phyloP scores from a whole-genome alignment of 2,113 vertebrate genomes.

The Pedionomus torquatus region DNA sequence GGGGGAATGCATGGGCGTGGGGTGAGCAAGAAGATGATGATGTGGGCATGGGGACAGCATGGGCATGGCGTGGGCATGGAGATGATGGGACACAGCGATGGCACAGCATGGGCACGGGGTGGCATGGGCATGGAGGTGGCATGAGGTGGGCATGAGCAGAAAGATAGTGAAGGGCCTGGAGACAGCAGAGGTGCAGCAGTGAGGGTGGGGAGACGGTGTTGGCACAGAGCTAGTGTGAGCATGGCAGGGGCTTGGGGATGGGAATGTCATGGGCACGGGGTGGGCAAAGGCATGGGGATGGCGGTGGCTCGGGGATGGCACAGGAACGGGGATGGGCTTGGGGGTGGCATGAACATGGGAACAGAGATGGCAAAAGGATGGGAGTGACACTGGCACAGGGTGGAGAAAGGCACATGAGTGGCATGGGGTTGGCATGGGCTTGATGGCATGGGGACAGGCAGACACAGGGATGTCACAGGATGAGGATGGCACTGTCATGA shows the following conservation, averaged over 20 bases:
- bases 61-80: background rate
- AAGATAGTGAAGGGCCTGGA: background rate
- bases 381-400: background rate
- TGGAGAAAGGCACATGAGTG: too few species aligned
- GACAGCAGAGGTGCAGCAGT: background rate
- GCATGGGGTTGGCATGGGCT: too few species aligned
- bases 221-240: background rate
- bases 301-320: background rate
- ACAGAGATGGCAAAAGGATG: background rate
- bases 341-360: background rate
- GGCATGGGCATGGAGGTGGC: background rate
- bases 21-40: background rate
- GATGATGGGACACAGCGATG: background rate
- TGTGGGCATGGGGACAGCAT: background rate
- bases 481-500: background rate
- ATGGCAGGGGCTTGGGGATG: background rate
- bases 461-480: background rate
- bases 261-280: fast-evolving
- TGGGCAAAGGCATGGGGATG: background rate
- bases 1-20: fast-evolving
- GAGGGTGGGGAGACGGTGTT: background rate
- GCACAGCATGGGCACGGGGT: background rate
- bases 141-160: background rate
- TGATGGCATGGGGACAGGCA: too few species aligned
- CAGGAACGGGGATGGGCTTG: background rate